Evolutionary conservation across 2,888 invertebrate species (phyloP).

Genomic region (Hecatera dysodea): DNA sequence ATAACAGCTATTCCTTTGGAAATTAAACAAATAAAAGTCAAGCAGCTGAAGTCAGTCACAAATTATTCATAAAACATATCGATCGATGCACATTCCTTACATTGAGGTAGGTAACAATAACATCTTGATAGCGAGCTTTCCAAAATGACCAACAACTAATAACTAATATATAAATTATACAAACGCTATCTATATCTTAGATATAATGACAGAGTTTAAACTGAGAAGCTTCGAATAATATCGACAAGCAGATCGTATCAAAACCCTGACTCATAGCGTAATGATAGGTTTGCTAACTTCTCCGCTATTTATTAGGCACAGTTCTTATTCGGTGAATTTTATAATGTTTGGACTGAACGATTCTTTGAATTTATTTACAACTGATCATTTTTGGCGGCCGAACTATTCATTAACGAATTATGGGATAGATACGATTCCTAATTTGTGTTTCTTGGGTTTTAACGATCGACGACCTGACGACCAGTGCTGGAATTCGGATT

Average conservation of each 20-base stretch:
- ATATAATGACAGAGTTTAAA: constrained; percentile 72
- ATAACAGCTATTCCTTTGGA: not conserved
- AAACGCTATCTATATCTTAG: constrained; percentile 64
- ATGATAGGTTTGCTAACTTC: constrained; percentile 79
- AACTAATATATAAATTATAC: constrained; percentile 67
- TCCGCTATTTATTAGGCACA: constrained; percentile 78
- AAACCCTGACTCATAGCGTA: constrained; percentile 79
- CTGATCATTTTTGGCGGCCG: constrained; percentile 67
- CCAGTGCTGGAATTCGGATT: not conserved
- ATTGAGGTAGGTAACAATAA: constrained; percentile 32
- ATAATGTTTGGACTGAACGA: constrained; percentile 68
- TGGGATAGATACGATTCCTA: constrained; percentile 54
- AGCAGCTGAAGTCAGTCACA: not conserved
- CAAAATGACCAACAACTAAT: constrained; percentile 61
- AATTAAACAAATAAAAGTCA: not conserved
- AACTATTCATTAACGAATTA: constrained; percentile 67
- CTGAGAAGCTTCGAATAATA: constrained; percentile 63
- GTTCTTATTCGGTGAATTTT: constrained; percentile 79
- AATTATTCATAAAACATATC: not conserved
- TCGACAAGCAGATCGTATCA: constrained; percentile 73
- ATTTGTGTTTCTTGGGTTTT: constrained; percentile 49
- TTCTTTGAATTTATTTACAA: constrained; percentile 73
- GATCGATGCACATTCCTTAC: constrained; percentile 23
- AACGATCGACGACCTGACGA: constrained; percentile 22
- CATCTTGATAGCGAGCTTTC: constrained; percentile 64